phyloP scores from a whole-genome alignment of 2,888 invertebrate genomes.

The Cephus sareptanus region DNA sequence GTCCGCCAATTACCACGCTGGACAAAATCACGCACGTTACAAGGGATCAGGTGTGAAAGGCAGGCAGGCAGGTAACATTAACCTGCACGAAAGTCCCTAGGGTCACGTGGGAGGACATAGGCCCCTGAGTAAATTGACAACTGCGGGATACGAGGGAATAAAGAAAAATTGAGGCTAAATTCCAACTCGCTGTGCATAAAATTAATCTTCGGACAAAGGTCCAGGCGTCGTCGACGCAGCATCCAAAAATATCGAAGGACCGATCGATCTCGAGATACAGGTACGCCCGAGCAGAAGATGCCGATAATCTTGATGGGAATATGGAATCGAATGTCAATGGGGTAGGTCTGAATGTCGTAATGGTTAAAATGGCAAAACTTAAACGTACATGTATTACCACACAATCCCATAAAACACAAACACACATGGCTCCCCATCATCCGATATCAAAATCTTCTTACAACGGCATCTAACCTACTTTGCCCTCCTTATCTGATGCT shows the following conservation, averaged over 20 bases:
- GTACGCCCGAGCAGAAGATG: no score
- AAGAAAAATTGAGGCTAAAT: no score
- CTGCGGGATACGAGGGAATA: not conserved
- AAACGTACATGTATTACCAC: not conserved
- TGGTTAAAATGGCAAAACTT: not conserved
- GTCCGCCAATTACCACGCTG: not conserved
- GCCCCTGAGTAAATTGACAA: constrained; percentile 26
- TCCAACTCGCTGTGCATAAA: accelerated
- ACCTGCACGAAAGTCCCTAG: not conserved
- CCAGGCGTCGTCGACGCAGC: not conserved
- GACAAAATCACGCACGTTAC: not conserved
- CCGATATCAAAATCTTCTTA: not conserved
- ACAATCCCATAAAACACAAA: no score
- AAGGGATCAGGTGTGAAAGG: not conserved
- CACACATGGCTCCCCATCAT: no score
- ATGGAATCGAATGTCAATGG: not conserved
- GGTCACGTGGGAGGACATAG: not conserved
- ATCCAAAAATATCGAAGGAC: not conserved
- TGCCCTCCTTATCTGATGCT: constrained; percentile 31
- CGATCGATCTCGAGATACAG: not conserved
- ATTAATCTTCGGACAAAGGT: not conserved
- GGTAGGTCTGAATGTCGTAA: no score
- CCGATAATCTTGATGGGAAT: not conserved
- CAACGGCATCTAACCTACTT: not conserved
- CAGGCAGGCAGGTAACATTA: not conserved